Evolutionary conservation across 1,140 invertebrate species (phyloP).

Genomic region (Pseudomyrmex flavicornis): DNA sequence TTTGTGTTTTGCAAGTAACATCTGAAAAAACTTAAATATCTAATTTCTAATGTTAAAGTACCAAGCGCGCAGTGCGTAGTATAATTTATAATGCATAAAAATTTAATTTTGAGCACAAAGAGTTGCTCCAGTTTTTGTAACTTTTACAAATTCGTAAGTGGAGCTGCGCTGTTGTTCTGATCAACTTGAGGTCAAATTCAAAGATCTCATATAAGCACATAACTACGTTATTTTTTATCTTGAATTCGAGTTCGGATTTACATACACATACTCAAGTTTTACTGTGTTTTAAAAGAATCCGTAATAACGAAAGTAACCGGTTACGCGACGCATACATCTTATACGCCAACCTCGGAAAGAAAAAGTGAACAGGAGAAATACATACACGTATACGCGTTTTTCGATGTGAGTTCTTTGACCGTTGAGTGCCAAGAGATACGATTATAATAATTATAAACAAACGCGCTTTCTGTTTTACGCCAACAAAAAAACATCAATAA

Average conservation of each 20-base stretch:
- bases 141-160: not conserved
- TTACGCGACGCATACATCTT: not conserved
- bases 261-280: slow-evolving; percentile 23
- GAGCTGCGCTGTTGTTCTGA: not conserved
- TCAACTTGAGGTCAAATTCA: not conserved
- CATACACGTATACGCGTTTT: slow-evolving; percentile 12
- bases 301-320: slow-evolving; percentile 36
- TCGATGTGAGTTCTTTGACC: slow-evolving; percentile 40
- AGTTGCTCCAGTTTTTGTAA: not conserved
- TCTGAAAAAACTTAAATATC: not conserved
- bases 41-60: not conserved
- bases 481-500: too few species aligned
- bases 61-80: not conserved
- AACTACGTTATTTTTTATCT: slow-evolving; percentile 8
- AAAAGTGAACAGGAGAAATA: slow-evolving; percentile 4
- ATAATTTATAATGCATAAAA: slow-evolving; percentile 1
- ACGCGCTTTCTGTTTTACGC: too few species aligned
- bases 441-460: too few species aligned
- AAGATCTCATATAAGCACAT: not conserved
- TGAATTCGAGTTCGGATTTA: slow-evolving; percentile 10
- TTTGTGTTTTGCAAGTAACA: too few species aligned
- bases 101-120: not conserved
- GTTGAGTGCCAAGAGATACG: too few species aligned
- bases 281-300: slow-evolving; percentile 44
- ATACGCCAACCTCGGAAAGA: not conserved